These are phyloP conservation scores for Todiramphus chloris DNA, from an alignment of 2,113 vertebrate genomes.

Conservation along the genomic window DNA sequence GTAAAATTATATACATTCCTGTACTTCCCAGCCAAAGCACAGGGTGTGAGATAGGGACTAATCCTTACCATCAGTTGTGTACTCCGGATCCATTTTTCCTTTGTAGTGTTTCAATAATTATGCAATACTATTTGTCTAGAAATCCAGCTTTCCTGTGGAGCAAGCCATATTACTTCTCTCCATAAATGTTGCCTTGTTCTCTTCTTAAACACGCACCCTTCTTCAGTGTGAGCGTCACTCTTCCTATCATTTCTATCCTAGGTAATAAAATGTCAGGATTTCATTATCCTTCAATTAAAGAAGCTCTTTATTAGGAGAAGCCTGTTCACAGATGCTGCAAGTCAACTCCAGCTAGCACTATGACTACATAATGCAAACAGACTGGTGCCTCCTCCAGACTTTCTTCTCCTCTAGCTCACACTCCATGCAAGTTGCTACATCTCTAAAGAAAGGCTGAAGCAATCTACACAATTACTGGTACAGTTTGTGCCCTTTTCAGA, in stretches of 20 bases:
- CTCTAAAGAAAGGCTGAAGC: not conserved
- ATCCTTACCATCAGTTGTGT: not conserved
- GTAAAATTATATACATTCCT: not conserved
- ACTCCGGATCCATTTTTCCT: not conserved
- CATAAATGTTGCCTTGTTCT: not conserved
- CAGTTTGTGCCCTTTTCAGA: not conserved
- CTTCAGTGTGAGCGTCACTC: not conserved
- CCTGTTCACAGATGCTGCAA: constrained; percentile 43
- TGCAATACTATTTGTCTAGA: not conserved
- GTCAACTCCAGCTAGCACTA: constrained; percentile 16
- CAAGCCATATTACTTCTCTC: not conserved
- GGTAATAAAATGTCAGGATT: constrained; percentile 1
- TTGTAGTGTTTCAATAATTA: not conserved
- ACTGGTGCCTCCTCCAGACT: constrained; percentile 39
- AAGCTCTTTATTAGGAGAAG: constrained; percentile 15
- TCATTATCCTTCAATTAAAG: not conserved
- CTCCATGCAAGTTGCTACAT: not conserved
- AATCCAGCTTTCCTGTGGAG: not conserved
- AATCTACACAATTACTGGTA: not conserved
- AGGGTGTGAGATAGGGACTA: not conserved
- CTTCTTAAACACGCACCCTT: not conserved
- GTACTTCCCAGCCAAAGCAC: not conserved
- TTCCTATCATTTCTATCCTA: not conserved
- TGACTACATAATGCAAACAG: constrained; percentile 41
- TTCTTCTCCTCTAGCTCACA: not conserved